Evolutionary conservation across 2,113 vertebrate species (phyloP).

Genomic region (Tupaia chinensis): DNA sequence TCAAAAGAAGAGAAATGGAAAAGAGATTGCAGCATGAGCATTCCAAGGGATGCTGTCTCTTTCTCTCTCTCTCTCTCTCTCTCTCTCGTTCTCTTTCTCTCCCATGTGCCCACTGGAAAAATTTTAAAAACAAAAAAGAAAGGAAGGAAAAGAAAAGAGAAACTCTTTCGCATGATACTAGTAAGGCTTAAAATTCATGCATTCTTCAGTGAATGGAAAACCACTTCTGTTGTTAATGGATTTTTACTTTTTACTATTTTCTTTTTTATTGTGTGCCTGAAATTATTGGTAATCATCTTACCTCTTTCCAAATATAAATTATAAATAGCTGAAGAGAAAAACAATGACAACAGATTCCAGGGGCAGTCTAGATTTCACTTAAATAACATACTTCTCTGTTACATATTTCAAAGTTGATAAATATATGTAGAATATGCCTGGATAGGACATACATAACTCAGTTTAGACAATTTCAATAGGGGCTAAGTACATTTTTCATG

Average conservation of each 20-base stretch:
- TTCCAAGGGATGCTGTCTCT: too few species aligned
- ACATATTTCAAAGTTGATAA: neutral
- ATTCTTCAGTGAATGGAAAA: constrained; percentile 43
- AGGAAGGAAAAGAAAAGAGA: constrained; percentile 14
- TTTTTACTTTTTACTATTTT: constrained; percentile 61
- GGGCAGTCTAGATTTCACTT: neutral
- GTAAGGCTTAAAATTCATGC: neutral
- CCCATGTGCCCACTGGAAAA: too few species aligned
- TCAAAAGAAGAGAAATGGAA: too few species aligned
- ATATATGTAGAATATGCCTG: neutral
- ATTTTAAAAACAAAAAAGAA: too few species aligned
- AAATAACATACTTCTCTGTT: neutral
- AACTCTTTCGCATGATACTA: constrained; percentile 17
- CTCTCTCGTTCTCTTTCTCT: too few species aligned
- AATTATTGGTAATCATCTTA: constrained; percentile 53
- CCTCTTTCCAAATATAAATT: neutral
- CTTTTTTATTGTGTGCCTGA: constrained; percentile 60
- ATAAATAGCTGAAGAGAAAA: neutral
- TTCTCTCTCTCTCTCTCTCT: too few species aligned
- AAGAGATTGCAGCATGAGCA: too few species aligned
- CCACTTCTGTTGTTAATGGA: neutral
- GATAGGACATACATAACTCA: neutral
- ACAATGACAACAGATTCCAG: neutral
- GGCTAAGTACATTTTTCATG: neutral
- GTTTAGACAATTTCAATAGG: neutral